A percentile compares a stretch with the other conserved stretches of the same genome.
These are phyloP conservation scores for Drosophila jambulina DNA, from an alignment of 1,140 invertebrate genomes.

Conservation along the genomic window DNA sequence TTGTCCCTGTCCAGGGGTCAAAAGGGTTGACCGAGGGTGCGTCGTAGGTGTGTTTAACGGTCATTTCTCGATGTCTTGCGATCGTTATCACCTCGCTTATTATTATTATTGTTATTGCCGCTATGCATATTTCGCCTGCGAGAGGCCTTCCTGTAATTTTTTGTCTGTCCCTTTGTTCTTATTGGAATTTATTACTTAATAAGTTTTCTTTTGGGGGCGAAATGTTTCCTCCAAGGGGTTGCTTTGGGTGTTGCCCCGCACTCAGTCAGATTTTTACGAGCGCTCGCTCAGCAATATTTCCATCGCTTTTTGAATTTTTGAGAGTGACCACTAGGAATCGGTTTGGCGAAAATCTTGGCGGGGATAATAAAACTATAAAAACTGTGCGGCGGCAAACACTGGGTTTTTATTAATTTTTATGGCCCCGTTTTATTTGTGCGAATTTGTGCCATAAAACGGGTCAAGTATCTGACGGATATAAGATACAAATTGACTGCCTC, in stretches of 20 bases:
- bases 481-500: conserved; percentile 73
- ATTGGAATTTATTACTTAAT: conserved; percentile 84
- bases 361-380: conserved; percentile 82
- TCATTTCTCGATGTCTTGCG: conserved; percentile 82
- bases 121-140: conserved; percentile 55
- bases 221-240: too few relatives aligned
- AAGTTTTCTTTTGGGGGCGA: conserved; percentile 54
- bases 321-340: conserved; percentile 36
- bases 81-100: conserved; percentile 76
- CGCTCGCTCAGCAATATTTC: conserved; percentile 69
- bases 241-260: neutral
- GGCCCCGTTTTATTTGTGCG: conserved; percentile 58
- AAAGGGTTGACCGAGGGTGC: conserved; percentile 66
- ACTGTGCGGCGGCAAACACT: conserved; percentile 11
- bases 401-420: conserved; percentile 82
- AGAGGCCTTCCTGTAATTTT: conserved; percentile 31
- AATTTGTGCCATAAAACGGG: conserved; percentile 73
- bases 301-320: conserved; percentile 62
- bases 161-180: conserved; percentile 61
- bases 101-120: conserved; percentile 72
- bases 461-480: conserved; percentile 52
- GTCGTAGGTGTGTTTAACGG: conserved; percentile 80
- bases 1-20: conserved; percentile 47
- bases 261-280: conserved; percentile 64
- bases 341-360: conserved; percentile 40